Evolutionary conservation across 2,888 invertebrate species (phyloP), one percentile per base, ranked within the genome.

Genomic region (Phytoseiulus persimilis): DNA sequence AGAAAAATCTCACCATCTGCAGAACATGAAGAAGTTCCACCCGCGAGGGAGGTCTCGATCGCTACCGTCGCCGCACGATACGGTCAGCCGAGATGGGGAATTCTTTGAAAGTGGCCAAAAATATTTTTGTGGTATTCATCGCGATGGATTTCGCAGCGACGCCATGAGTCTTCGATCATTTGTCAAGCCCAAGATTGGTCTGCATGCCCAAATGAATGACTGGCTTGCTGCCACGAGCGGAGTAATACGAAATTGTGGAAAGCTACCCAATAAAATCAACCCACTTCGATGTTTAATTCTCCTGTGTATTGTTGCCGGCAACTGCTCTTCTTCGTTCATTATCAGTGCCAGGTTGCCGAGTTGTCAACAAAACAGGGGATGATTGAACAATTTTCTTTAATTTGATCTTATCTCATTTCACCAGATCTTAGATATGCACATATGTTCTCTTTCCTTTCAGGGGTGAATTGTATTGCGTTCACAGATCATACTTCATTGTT

Each of bases 51-150:
- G 65, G 65, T 65, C 28, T 65, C 28, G 65, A 65, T 65, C 28
- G 65, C 65, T 28, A 14, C 23, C 32, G 87, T 84, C 6, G 87
- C 87, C 31, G 23, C 32, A 87, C 87, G 87, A 32, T n/a, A 9
- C 9, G 32, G n/a, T 32, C 6, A 87, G 31, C 31, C 39, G 87
- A 31, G 33, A 18, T 6, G n/a, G 32, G 33, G 18, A 84, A 84
- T 31, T 32, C 33, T n/a, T 87, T 45, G 33, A 87, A 87, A 32
- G 31, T 87, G 87, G 32, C 87, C 31, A 87, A 87, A 87, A 87
- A 87, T 87, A 87, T 87, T 87, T 87, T 87, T 87, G 33, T 87
- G 87, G 87, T 87, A 87, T 45, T 0, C 87, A 87, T 87, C 31
- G 23, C 32, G 87, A 39, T 32, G 87, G 33, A 33, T 87, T 39